A percentile compares a stretch with the other conserved stretches of the same genome.
Evolutionary conservation across 2,888 invertebrate genomes (phyloP).

Genomic region (Spodoptera littoralis): DNA sequence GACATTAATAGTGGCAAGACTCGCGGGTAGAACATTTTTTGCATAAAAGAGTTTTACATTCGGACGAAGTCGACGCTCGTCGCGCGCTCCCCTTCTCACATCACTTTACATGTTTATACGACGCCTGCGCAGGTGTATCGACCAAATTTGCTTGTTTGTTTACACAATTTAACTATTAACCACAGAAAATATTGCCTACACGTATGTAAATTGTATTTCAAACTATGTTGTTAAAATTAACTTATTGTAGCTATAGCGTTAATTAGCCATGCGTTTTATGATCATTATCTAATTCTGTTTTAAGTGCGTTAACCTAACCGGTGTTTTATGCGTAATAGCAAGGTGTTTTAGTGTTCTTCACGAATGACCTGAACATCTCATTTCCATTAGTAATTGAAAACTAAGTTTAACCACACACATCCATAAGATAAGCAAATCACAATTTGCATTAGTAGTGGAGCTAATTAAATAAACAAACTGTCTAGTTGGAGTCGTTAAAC

Average conservation of each 20-base stretch:
- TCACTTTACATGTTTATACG: conserved; percentile 72
- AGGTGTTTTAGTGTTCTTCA: conserved; percentile 21
- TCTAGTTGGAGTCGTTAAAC: conserved; percentile 72
- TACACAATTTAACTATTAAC: conserved; percentile 53
- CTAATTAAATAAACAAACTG: conserved; percentile 80
- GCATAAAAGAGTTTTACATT: conserved; percentile 77
- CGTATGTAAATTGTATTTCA: conserved; percentile 30
- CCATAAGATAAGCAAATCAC: conserved; percentile 66
- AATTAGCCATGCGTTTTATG: conserved; percentile 51
- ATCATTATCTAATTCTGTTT: conserved; percentile 45
- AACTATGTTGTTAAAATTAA: conserved; percentile 25
- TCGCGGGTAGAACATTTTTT: conserved; percentile 76
- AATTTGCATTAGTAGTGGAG: conserved; percentile 70
- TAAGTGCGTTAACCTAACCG: conserved; percentile 33
- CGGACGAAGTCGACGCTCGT: conserved; percentile 60
- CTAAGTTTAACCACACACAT: conserved; percentile 59
- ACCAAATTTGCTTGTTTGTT: conserved; percentile 52
- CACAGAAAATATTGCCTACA: conserved; percentile 42
- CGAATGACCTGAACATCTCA: conserved; percentile 28
- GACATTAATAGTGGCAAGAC: conserved; percentile 80
- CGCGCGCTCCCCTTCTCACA: conserved; percentile 62
- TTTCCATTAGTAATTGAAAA: conserved; percentile 70
- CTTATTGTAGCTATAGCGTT: conserved; percentile 25
- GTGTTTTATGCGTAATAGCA: conserved; percentile 12
- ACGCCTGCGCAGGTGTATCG: conserved; percentile 63